Evolutionary conservation across 2,888 invertebrate species (phyloP).

Genomic region (Eupithecia subumbrata): DNA sequence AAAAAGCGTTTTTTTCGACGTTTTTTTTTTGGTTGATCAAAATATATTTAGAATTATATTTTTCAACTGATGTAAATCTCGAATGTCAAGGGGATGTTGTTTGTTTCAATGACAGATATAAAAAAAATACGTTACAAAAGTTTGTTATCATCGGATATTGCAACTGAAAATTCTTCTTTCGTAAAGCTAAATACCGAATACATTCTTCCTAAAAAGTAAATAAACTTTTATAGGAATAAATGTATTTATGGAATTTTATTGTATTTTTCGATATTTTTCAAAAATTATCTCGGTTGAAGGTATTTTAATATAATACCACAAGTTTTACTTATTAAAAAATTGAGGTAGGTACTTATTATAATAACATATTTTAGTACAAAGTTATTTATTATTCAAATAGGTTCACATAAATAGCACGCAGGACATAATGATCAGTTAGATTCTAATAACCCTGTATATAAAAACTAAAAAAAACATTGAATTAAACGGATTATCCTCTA

Average conservation of each 20-base stretch:
- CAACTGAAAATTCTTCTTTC: background rate
- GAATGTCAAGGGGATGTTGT: conserved; percentile 10
- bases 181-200: background rate
- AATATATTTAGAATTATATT: conserved; percentile 31
- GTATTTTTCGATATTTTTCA: background rate
- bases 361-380: too few relatives aligned
- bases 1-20: conserved; percentile 53
- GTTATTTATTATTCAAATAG: too few relatives aligned
- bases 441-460: background rate
- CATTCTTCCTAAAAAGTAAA: too few relatives aligned
- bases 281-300: background rate
- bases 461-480: background rate
- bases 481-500: background rate
- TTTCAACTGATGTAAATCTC: conserved; percentile 30
- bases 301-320: too few relatives aligned
- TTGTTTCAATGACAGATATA: background rate
- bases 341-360: too few relatives aligned
- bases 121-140: background rate
- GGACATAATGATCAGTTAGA: background rate
- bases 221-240: background rate
- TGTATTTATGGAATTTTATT: too few relatives aligned
- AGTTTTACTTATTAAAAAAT: too few relatives aligned
- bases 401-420: background rate
- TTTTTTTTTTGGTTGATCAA: conserved; percentile 19
- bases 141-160: background rate